phyloP scores from a whole-genome alignment of 2,797 vertebrate species.

The Dicrostonyx torquatus region DNA sequence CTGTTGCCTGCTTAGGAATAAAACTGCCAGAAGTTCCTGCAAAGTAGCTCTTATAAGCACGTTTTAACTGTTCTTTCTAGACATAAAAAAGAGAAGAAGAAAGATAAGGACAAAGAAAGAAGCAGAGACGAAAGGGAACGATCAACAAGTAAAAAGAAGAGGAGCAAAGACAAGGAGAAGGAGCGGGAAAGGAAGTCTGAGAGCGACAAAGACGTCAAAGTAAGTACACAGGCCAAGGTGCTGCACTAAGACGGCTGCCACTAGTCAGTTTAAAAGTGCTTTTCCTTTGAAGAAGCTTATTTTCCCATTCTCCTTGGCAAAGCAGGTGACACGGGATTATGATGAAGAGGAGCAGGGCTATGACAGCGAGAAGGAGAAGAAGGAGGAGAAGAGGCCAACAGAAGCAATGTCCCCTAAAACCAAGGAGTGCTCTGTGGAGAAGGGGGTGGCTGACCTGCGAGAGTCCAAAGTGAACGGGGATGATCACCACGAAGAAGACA shows the following conservation, averaged over 20 bases:
- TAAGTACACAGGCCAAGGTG: slow-evolving; percentile 83
- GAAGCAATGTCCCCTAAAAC: slow-evolving; percentile 90
- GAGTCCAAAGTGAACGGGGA: slow-evolving; percentile 96
- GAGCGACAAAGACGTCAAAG: slow-evolving; percentile 97
- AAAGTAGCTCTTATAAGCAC: background rate
- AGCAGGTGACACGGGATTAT: slow-evolving; percentile 97
- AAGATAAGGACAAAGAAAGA: slow-evolving; percentile 94
- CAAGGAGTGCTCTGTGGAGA: slow-evolving; percentile 88
- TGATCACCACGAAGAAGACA: slow-evolving; percentile 97
- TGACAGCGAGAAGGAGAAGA: slow-evolving; percentile 96
- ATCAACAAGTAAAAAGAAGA: slow-evolving; percentile 96
- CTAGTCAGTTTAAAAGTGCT: background rate
- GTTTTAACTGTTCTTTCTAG: slow-evolving; percentile 73
- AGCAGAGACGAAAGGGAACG: slow-evolving; percentile 93
- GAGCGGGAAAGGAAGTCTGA: slow-evolving; percentile 94
- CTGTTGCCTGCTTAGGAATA: background rate
- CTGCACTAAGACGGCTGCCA: background rate
- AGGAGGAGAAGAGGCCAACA: slow-evolving; percentile 88
- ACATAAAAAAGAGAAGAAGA: slow-evolving; percentile 98
- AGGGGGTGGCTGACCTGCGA: slow-evolving; percentile 86
- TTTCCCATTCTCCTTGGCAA: slow-evolving; percentile 80
- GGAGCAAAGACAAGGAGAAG: slow-evolving; percentile 95
- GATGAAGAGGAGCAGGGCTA: slow-evolving; percentile 99
- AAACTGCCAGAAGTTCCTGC: background rate
- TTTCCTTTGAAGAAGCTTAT: slow-evolving; percentile 72